Evolutionary conservation across 2,113 vertebrate genomes (phyloP).

Genomic region (Halcyon senegalensis): DNA sequence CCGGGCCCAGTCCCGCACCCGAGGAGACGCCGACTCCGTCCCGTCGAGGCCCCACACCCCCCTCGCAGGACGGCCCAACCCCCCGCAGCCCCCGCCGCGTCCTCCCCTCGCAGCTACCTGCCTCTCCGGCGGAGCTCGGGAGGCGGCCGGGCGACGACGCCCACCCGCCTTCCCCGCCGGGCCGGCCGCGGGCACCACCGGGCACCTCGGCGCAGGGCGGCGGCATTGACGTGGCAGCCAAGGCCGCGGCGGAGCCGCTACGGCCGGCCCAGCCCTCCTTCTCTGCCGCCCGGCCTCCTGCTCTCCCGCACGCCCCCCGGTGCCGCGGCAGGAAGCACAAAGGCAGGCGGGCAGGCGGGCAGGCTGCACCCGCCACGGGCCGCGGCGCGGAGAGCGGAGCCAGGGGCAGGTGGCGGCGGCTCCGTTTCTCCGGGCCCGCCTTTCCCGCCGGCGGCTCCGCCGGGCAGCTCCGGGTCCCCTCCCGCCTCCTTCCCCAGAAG

Average conservation of each 20-base stretch:
- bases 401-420: not conserved
- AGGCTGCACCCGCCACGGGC: not conserved
- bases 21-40: too few relatives aligned
- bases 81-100: not conserved
- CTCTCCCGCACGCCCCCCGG: not conserved
- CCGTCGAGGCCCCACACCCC: not conserved
- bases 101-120: not conserved
- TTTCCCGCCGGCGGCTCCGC: not conserved
- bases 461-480: not conserved
- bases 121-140: not conserved
- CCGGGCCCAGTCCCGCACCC: not conserved
- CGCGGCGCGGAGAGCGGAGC: not conserved
- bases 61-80: not conserved
- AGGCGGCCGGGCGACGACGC: not conserved
- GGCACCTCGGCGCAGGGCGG: not conserved
- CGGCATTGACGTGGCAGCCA: slow-evolving; percentile 75
- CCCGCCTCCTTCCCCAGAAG: not conserved
- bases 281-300: too few relatives aligned
- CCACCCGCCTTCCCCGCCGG: not conserved
- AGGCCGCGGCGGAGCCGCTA: slow-evolving; percentile 27
- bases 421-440: not conserved
- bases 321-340: slow-evolving; percentile 9
- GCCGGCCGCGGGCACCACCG: not conserved
- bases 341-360: not conserved
- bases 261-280: not conserved